phyloP scores from a whole-genome alignment of 2,888 invertebrate species.

The Entomobrya multifasciata region DNA sequence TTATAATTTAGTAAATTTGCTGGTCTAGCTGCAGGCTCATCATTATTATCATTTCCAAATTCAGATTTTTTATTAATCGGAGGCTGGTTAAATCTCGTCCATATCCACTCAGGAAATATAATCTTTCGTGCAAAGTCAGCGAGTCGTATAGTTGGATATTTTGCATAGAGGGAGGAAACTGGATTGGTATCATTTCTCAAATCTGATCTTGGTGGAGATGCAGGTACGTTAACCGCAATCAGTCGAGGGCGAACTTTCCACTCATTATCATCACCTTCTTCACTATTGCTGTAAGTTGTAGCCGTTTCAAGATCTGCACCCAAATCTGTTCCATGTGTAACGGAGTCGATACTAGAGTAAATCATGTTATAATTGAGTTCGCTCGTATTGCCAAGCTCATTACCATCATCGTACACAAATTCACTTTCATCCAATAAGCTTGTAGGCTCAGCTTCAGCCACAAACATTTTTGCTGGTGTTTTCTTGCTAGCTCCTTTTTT shows the following conservation, averaged over 20 bases:
- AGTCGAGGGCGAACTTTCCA: slow-evolving; percentile 48
- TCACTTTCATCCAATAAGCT: slow-evolving; percentile 45
- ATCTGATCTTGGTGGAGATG: slow-evolving; percentile 36
- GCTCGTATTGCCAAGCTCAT: background rate
- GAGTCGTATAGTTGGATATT: slow-evolving; percentile 75
- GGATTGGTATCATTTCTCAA: slow-evolving; percentile 45
- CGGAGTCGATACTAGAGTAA: too few species aligned
- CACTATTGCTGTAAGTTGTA: background rate
- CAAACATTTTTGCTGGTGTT: background rate
- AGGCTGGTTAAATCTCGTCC: slow-evolving; percentile 71
- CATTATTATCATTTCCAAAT: background rate
- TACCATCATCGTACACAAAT: slow-evolving; percentile 36
- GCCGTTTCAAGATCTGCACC: background rate
- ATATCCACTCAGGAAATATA: slow-evolving; percentile 78
- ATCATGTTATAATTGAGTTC: too few species aligned
- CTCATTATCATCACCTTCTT: background rate
- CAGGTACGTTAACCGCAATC: slow-evolving; percentile 57
- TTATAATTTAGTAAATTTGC: slow-evolving; percentile 24
- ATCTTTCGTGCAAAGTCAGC: slow-evolving; percentile 77
- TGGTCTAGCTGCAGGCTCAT: slow-evolving; percentile 23
- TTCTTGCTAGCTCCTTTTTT: background rate
- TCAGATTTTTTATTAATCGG: slow-evolving; percentile 73
- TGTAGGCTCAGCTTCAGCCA: background rate
- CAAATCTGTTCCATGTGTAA: background rate
- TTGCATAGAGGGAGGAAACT: slow-evolving; percentile 36